Conservation (phyloP, 2,888 invertebrate genomes). For the Apamea epomidion region DNA sequence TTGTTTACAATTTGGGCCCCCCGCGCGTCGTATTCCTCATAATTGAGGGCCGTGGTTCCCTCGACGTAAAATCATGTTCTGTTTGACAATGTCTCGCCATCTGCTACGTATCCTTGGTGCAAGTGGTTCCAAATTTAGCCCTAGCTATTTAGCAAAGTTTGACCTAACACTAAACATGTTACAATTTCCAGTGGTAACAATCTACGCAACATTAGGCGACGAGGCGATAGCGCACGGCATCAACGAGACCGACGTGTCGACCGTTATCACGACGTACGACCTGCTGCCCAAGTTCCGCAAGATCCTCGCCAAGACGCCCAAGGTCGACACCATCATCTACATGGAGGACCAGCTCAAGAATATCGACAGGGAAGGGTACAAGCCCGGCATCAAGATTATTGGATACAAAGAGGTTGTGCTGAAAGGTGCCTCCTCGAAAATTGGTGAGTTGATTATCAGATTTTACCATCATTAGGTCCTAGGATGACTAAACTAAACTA, state of each 20-base stretch:
- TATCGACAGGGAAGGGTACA: slow-evolving; percentile 93
- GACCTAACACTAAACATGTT: not conserved
- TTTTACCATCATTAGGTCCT: not conserved
- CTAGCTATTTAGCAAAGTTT: not conserved
- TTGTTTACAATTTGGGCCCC: not conserved
- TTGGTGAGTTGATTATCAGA: slow-evolving; percentile 76
- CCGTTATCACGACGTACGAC: slow-evolving; percentile 98
- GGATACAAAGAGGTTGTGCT: slow-evolving; percentile 92
- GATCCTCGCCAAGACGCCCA: slow-evolving; percentile 93
- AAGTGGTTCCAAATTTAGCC: not conserved
- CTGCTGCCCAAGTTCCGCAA: slow-evolving; percentile 97
- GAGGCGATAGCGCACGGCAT: slow-evolving; percentile 99
- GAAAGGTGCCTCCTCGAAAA: slow-evolving; percentile 80
- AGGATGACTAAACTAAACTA: no score
- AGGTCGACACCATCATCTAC: slow-evolving; percentile 95
- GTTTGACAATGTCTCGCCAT: not conserved
- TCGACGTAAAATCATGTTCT: not conserved
- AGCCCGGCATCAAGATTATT: slow-evolving; percentile 93
- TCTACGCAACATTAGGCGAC: slow-evolving; percentile 99
- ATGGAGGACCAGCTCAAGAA: slow-evolving; percentile 96
- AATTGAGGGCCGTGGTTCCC: not conserved
- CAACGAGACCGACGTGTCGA: slow-evolving; percentile 98
- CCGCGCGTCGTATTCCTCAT: not conserved
- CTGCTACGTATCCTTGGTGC: not conserved
- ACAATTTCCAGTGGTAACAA: slow-evolving; percentile 94